phyloP scores from a whole-genome alignment of 2,888 invertebrate genomes.

The Ephialtes manifestator region DNA sequence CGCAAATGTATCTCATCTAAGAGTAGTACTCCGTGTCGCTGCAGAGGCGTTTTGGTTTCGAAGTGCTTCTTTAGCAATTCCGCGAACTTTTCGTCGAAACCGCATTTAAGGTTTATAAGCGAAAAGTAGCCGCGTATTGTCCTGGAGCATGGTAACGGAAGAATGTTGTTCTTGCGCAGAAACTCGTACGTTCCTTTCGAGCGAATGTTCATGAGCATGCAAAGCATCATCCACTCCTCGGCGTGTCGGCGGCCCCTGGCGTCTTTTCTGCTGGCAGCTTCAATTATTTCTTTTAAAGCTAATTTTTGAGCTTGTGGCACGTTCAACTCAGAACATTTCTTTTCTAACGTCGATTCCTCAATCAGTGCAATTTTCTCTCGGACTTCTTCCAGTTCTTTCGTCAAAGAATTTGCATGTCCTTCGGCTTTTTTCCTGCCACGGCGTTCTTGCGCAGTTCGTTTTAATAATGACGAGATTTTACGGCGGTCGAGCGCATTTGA shows the following conservation, averaged over 20 bases:
- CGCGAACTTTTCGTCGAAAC: constrained; percentile 65
- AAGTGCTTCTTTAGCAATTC: constrained; percentile 46
- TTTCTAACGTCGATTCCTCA: constrained; percentile 19
- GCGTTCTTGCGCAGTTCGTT: constrained; percentile 10
- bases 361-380: constrained; percentile 30
- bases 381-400: neutral
- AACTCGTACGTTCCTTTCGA: constrained; percentile 39
- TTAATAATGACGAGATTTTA: neutral
- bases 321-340: constrained; percentile 4
- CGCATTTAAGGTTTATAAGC: constrained; percentile 45
- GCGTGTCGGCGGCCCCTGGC: constrained; percentile 21
- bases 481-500: constrained; percentile 23
- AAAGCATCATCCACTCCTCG: constrained; percentile 53
- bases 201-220: constrained; percentile 48
- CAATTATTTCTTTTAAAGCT: neutral
- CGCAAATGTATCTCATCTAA: constrained; percentile 70
- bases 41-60: constrained; percentile 34
- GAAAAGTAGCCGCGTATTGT: constrained; percentile 58
- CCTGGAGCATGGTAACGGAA: constrained; percentile 38
- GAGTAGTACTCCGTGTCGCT: constrained; percentile 63
- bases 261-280: constrained; percentile 4
- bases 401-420: constrained; percentile 2
- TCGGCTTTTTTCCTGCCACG: constrained; percentile 4
- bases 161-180: constrained; percentile 47
- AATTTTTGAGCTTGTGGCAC: constrained; percentile 12